phyloP scores from a whole-genome alignment of 2,113 vertebrate species.

The Sceloporus undulatus region DNA sequence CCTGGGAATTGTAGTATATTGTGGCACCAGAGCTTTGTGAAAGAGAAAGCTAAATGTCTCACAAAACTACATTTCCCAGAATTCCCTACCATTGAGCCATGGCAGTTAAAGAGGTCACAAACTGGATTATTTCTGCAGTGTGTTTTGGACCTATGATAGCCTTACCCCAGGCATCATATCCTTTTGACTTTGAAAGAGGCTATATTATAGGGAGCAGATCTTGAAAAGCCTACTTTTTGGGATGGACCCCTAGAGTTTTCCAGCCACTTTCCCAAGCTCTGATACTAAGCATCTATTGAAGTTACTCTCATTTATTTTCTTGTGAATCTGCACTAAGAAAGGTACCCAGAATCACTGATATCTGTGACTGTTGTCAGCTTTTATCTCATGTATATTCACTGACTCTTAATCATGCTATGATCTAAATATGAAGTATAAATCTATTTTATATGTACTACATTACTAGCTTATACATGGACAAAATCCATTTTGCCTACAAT shows the following conservation, averaged over 20 bases:
- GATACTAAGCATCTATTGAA: background rate
- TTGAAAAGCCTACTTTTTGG: too few species aligned
- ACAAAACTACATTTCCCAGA: too few species aligned
- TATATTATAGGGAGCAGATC: background rate
- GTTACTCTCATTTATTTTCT: background rate
- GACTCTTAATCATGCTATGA: background rate
- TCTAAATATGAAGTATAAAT: background rate
- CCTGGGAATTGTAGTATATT: too few species aligned
- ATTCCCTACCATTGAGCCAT: too few species aligned
- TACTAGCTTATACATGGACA: background rate
- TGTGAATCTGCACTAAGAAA: background rate
- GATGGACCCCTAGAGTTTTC: too few species aligned
- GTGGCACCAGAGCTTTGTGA: too few species aligned
- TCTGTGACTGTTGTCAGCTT: background rate
- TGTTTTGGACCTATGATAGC: background rate
- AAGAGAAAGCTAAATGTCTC: too few species aligned
- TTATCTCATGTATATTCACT: background rate
- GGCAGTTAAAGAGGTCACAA: too few species aligned
- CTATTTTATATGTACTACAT: background rate
- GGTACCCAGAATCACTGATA: background rate
- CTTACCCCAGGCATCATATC: background rate
- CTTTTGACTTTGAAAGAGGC: background rate
- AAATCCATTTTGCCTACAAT: constrained; percentile 8
- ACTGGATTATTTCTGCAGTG: too few species aligned
- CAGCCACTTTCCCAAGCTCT: background rate